Evolutionary conservation across 2,888 invertebrate genomes (phyloP).

Genomic region (Ormyrus labotus): DNA sequence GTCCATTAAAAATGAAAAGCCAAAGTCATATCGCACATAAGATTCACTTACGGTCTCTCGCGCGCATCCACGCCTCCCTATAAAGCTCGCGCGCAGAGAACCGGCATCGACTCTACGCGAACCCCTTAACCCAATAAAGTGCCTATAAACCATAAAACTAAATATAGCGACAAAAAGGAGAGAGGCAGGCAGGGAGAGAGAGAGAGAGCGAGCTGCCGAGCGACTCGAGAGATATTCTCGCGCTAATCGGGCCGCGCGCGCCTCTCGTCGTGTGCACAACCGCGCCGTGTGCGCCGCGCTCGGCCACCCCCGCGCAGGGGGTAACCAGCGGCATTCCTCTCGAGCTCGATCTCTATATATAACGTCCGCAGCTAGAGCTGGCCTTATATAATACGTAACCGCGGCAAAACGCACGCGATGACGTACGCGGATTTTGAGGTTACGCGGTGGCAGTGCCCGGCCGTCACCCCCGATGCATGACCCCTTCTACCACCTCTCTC

Average conservation of each 20-base stretch:
- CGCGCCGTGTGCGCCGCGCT: background rate
- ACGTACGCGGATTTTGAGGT: conserved; percentile 50
- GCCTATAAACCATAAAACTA: conserved; percentile 25
- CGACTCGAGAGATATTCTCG: background rate
- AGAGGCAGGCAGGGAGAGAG: background rate
- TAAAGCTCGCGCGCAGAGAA: background rate
- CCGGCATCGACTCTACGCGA: background rate
- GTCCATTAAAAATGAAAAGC: conserved; percentile 17
- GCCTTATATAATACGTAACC: too few relatives aligned
- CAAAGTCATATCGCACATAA: background rate
- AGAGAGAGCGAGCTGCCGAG: too few relatives aligned
- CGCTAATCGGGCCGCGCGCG: conserved; percentile 3
- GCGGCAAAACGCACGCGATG: conserved; percentile 7
- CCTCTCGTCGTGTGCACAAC: background rate
- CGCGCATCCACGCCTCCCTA: background rate
- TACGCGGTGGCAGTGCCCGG: conserved; percentile 47
- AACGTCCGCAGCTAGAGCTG: too few relatives aligned
- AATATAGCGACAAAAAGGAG: conserved; percentile 2
- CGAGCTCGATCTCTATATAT: too few relatives aligned
- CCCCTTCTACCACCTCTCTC: background rate
- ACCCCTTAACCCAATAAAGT: conserved; percentile 31
- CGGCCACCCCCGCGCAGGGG: background rate
- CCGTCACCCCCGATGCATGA: conserved; percentile 27
- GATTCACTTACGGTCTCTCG: background rate
- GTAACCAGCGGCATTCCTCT: background rate